Evolutionary conservation across 1,140 invertebrate species (phyloP).

Genomic region (Pygmarrhopalites habei): DNA sequence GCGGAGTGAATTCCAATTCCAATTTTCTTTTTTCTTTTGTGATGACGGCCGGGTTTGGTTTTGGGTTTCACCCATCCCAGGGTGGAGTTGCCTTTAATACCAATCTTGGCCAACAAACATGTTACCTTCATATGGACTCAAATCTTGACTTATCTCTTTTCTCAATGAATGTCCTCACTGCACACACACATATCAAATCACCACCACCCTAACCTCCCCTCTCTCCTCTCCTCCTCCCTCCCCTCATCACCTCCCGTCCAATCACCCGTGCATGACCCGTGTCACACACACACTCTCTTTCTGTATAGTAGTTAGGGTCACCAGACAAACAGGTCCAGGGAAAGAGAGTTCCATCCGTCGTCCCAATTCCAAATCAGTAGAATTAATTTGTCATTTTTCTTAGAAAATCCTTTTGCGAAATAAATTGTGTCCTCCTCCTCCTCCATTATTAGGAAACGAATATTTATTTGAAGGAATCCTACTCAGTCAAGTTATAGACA

Average conservation of each 20-base stretch:
- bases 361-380: too few species aligned
- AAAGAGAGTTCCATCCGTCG: too few species aligned
- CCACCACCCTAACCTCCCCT: conserved; percentile 21
- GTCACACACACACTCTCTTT: too few species aligned
- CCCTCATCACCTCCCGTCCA: neutral
- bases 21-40: conserved; percentile 32
- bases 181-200: conserved; percentile 29
- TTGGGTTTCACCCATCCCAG: conserved; percentile 16
- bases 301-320: too few species aligned
- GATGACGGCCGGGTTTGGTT: conserved; percentile 33
- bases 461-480: too few species aligned
- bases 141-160: conserved; percentile 34
- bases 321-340: too few species aligned
- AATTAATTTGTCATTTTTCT: too few species aligned
- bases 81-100: conserved; percentile 32
- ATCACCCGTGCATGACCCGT: too few species aligned
- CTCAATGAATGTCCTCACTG: conserved; percentile 32
- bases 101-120: conserved; percentile 23
- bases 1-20: conserved; percentile 37
- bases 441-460: too few species aligned
- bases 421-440: too few species aligned
- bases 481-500: too few species aligned
- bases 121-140: conserved; percentile 32
- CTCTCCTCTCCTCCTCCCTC: neutral
- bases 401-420: too few species aligned